These are phyloP conservation scores for Diorhabda elongata DNA, from an alignment of 1,140 invertebrate species.

Conservation along the genomic window DNA sequence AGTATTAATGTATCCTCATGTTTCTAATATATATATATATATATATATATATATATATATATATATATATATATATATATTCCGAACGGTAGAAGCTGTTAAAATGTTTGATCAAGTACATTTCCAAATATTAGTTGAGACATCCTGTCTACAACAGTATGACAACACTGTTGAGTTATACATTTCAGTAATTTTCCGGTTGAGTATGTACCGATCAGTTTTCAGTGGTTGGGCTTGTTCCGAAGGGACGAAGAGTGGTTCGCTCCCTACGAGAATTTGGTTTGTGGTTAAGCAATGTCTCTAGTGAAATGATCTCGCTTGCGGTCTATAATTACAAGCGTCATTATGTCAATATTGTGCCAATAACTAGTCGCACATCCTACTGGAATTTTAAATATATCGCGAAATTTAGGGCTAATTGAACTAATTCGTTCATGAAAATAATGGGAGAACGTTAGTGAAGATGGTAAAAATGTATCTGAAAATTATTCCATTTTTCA, in stretches of 20 bases:
- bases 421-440: no score
- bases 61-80: no score
- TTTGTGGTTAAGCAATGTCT: background rate
- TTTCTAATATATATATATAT: no score
- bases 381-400: background rate
- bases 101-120: no score
- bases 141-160: background rate
- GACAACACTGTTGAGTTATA: background rate
- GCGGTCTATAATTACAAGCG: conserved; percentile 3
- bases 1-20: no score
- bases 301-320: conserved; percentile 7
- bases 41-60: no score
- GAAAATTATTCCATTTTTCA: no score
- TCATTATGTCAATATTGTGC: conserved; percentile 11
- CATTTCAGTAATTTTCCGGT: conserved; percentile 9
- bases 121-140: no score
- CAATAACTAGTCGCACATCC: background rate
- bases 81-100: no score
- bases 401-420: background rate
- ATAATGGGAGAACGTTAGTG: no score
- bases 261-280: background rate
- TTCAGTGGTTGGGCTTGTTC: conserved; percentile 1
- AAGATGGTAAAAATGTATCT: no score
- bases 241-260: conserved; percentile 1
- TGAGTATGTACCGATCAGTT: conserved; percentile 10